Percentiles rank a stretch among this genome's conserved stretches.
Conservation (phyloP, 2,113 vertebrate species). For the Paratilapia polleni region DNA sequence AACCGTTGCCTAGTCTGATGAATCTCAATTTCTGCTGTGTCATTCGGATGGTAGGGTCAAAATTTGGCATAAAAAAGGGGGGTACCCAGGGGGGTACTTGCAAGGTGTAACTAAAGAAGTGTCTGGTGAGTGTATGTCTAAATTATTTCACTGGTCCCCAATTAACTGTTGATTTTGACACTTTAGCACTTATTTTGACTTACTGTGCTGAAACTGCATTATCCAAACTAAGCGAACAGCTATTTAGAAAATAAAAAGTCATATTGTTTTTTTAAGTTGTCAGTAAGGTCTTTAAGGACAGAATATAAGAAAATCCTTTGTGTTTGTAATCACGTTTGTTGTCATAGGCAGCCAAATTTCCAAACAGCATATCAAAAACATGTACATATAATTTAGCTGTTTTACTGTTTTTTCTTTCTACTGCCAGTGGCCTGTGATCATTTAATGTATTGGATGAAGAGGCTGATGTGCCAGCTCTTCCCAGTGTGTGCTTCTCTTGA, state of each 20-base stretch:
- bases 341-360: background rate
- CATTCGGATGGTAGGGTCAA: too few species aligned
- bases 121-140: too few species aligned
- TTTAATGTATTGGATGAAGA: background rate
- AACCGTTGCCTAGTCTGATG: background rate
- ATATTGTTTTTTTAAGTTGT: background rate
- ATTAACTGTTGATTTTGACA: background rate
- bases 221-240: too few species aligned
- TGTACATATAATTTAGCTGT: background rate
- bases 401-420: background rate
- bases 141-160: too few species aligned
- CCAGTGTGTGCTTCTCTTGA: background rate
- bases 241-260: background rate
- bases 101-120: too few species aligned
- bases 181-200: background rate
- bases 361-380: background rate
- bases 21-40: background rate
- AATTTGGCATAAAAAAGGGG: background rate
- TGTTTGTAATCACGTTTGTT: slow-evolving; percentile 2
- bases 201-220: background rate
- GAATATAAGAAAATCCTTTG: background rate
- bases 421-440: background rate
- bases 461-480: background rate
- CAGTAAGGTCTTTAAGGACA: background rate
- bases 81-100: background rate